A percentile compares a stretch with the other conserved stretches of the same genome.
Conservation (phyloP, 2,888 invertebrate species). For the Agelastica alni region DNA sequence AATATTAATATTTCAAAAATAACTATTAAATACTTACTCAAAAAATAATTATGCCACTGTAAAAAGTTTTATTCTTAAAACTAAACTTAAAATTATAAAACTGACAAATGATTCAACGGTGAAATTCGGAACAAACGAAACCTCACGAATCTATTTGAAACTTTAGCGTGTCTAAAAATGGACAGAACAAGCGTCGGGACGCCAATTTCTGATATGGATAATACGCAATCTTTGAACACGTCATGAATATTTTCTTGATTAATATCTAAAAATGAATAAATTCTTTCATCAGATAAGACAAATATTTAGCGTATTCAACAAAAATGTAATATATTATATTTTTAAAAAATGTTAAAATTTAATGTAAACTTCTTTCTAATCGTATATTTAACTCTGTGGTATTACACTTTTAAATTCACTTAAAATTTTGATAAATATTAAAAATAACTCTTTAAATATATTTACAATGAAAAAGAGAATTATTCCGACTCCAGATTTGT, state of each 20-base stretch:
- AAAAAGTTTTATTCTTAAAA: conserved; percentile 43
- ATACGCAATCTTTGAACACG: conserved; percentile 24
- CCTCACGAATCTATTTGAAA: conserved; percentile 40
- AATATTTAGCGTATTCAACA: too few species aligned
- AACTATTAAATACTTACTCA: conserved; percentile 43
- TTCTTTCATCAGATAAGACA: too few species aligned
- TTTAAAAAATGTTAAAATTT: too few species aligned
- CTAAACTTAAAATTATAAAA: conserved; percentile 48
- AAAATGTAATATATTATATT: too few species aligned
- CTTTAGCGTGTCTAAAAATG: conserved; percentile 52
- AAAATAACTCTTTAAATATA: too few species aligned
- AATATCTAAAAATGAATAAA: neutral
- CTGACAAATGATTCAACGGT: conserved; percentile 46
- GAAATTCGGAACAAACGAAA: conserved; percentile 38
- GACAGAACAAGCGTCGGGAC: conserved; percentile 47
- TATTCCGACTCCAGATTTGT: too few species aligned
- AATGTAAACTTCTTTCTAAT: too few species aligned
- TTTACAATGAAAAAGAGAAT: too few species aligned
- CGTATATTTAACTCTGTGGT: too few species aligned
- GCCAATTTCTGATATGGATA: conserved; percentile 42
- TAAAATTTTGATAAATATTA: too few species aligned
- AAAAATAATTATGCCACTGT: conserved; percentile 49
- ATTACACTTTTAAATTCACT: too few species aligned
- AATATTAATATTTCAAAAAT: conserved; percentile 1
- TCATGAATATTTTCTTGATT: conserved; percentile 13